Evolutionary conservation across 1,140 invertebrate species (phyloP).

Genomic region (Chrysomallon squamiferum): DNA sequence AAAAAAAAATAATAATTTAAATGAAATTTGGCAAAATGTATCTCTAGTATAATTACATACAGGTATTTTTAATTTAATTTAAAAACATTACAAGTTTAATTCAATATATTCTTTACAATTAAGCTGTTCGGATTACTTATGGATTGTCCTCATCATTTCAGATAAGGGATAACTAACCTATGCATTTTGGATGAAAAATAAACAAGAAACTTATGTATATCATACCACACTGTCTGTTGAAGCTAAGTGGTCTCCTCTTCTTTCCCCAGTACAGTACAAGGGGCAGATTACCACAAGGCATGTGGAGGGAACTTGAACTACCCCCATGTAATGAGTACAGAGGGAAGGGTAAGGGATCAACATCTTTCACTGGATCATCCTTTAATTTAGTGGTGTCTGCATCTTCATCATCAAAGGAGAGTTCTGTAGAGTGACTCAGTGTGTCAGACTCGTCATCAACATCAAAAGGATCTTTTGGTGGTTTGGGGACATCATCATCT

Average conservation of each 20-base stretch:
- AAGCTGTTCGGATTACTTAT: no score
- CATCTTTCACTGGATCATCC: conserved; percentile 36
- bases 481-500: conserved; percentile 43
- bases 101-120: no score
- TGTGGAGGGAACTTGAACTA: conserved; percentile 32
- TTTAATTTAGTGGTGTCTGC: conserved; percentile 10
- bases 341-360: conserved; percentile 46
- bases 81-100: no score
- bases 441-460: conserved; percentile 35
- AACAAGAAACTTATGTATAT: no score
- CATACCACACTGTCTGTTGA: conserved; percentile 50
- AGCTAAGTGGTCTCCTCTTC: conserved; percentile 31
- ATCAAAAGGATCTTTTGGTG: conserved; percentile 6
- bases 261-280: conserved; percentile 52
- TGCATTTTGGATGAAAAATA: no score
- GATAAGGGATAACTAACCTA: no score
- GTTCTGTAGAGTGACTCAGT: conserved; percentile 41
- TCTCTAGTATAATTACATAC: no score
- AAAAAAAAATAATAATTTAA: no score
- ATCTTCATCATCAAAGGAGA: conserved; percentile 23
- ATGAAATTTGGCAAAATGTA: no score
- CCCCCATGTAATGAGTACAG: conserved; percentile 48
- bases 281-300: conserved; percentile 49
- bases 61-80: no score
- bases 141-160: no score